Percentiles rank a stretch among this genome's conserved stretches.
Conservation (phyloP, 2,888 invertebrate genomes). For the Torymus tubicola region DNA sequence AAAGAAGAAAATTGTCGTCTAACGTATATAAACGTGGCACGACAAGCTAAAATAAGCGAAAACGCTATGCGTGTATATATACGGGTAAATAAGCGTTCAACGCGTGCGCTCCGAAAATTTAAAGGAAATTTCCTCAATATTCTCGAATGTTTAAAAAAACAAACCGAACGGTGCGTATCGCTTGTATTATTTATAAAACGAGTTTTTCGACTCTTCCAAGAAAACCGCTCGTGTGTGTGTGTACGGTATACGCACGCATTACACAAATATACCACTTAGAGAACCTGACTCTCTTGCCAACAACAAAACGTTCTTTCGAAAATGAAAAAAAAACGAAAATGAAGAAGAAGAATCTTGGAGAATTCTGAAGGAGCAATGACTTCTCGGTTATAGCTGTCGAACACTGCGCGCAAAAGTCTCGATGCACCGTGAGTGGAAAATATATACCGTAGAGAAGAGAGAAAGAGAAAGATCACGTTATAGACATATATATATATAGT, state of each 20-base stretch:
- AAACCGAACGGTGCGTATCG: background rate
- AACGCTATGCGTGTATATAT: too few relatives aligned
- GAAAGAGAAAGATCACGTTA: background rate
- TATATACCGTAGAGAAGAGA: background rate
- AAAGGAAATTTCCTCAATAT: too few relatives aligned
- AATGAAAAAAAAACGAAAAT: background rate
- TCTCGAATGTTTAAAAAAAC: background rate
- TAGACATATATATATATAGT: too few relatives aligned
- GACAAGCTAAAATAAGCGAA: too few relatives aligned
- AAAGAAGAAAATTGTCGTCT: too few relatives aligned
- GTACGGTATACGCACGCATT: background rate
- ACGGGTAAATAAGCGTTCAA: too few relatives aligned
- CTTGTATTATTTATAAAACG: conserved; percentile 22
- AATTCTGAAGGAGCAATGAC: conserved; percentile 38
- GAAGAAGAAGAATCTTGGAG: background rate
- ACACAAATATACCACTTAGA: background rate
- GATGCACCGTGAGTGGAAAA: conserved; percentile 6
- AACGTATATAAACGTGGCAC: too few relatives aligned
- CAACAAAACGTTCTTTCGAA: background rate
- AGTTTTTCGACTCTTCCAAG: conserved; percentile 16
- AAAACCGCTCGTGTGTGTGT: background rate
- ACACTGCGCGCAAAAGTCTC: background rate
- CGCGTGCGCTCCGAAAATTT: too few relatives aligned
- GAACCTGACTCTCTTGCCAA: background rate
- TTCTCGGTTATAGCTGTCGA: background rate